A percentile compares a stretch with the other conserved stretches of the same genome.
Evolutionary conservation across 2,888 invertebrate species (phyloP).

Genomic region (Dryomyza anilis): DNA sequence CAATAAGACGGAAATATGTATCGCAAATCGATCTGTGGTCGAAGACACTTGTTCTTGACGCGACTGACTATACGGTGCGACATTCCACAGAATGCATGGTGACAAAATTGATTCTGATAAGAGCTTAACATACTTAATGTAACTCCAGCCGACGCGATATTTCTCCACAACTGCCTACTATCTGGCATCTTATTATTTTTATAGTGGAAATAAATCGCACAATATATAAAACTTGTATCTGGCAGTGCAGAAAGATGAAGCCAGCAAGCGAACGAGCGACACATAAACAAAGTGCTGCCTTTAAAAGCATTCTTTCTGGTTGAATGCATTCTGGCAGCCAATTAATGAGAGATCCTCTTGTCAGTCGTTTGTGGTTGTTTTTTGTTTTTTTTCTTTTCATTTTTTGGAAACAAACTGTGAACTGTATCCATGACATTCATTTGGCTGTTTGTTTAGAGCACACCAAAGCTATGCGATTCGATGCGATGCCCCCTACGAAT

Average conservation of each 20-base stretch:
- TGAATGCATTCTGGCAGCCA: slow-evolving; percentile 2
- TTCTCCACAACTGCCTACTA: neutral
- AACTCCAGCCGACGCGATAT: neutral
- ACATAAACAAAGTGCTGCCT: neutral
- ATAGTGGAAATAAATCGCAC: neutral
- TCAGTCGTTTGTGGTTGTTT: neutral
- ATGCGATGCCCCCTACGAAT: slow-evolving; percentile 10
- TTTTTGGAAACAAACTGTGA: neutral
- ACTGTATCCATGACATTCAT: neutral
- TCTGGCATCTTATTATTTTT: neutral
- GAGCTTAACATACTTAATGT: neutral
- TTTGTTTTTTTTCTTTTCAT: too few species aligned
- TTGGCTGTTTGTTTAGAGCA: slow-evolving; percentile 6
- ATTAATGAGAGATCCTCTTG: slow-evolving; percentile 2
- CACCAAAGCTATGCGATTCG: neutral
- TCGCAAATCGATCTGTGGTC: neutral
- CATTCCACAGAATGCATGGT: slow-evolving; percentile 12
- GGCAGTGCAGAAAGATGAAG: neutral
- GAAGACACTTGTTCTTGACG: neutral
- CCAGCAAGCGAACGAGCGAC: too few species aligned
- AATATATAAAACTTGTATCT: too few species aligned
- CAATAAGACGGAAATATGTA: neutral
- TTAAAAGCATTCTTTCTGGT: slow-evolving; percentile 17
- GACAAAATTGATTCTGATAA: slow-evolving; percentile 8
- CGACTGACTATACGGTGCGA: neutral